Percentiles rank a stretch among this genome's conserved stretches.
Evolutionary conservation across 2,113 vertebrate genomes (phyloP).

Genomic region (Phrynosoma platyrhinos): DNA sequence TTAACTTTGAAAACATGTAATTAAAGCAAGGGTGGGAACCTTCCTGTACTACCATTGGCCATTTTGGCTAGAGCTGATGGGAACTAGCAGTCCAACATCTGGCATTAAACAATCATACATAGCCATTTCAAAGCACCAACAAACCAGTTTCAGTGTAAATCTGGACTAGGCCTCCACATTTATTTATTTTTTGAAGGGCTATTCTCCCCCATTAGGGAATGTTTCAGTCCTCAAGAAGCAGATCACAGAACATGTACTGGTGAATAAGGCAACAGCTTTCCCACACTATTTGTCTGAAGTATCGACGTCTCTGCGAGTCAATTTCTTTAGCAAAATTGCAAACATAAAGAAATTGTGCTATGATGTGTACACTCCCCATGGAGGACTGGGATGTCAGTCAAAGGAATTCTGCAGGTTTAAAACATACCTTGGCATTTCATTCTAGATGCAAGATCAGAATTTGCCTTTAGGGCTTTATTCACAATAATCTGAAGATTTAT

Average conservation of each 20-base stretch:
- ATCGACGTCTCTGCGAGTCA: neutral
- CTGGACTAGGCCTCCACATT: neutral
- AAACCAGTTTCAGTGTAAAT: neutral
- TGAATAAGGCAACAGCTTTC: neutral
- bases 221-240: neutral
- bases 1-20: neutral
- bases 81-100: too few species aligned
- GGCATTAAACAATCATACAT: neutral
- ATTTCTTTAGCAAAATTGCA: neutral
- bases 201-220: too few species aligned
- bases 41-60: neutral
- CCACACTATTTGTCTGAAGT: neutral
- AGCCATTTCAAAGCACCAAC: neutral
- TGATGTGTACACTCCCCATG: too few species aligned
- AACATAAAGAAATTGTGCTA: neutral
- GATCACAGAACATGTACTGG: neutral
- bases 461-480: neutral
- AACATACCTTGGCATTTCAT: neutral
- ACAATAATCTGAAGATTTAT: neutral
- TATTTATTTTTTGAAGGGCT: neutral
- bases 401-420: too few species aligned
- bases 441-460: neutral
- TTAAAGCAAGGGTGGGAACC: neutral
- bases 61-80: too few species aligned
- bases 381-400: neutral